Evolutionary conservation across 2,888 invertebrate genomes (phyloP).

Genomic region (Ashinkailepas kermadecensis): DNA sequence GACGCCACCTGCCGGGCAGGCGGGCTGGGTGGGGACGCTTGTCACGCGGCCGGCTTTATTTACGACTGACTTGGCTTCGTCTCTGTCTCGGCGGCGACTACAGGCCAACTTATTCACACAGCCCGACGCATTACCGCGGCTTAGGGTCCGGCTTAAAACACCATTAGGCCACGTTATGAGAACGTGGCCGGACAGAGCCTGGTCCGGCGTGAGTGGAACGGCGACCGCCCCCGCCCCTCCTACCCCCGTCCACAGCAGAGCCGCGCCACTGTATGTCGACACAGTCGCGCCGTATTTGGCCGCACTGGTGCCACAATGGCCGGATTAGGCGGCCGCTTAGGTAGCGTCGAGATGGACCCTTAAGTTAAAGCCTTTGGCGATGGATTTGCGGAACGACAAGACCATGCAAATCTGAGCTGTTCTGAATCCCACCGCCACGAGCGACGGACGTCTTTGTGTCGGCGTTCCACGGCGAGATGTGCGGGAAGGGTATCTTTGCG

Average conservation of each 20-base stretch:
- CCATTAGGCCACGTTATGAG: slow-evolving; percentile 1
- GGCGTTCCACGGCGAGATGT: background rate
- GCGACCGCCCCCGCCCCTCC: no score
- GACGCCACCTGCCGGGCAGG: no score
- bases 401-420: slow-evolving; percentile 4
- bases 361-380: slow-evolving; percentile 17
- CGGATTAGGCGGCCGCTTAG: slow-evolving; percentile 16
- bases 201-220: background rate
- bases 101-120: slow-evolving; percentile 4
- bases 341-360: slow-evolving; percentile 20
- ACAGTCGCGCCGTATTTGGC: background rate
- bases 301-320: background rate
- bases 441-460: background rate
- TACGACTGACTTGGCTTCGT: no score
- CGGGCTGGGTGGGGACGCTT: no score
- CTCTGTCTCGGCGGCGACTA: no score
- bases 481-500: background rate
- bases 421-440: background rate
- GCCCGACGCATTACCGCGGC: background rate
- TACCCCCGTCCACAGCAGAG: background rate
- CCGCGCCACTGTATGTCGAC: no score
- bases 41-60: no score
- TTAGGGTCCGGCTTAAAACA: background rate
- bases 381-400: slow-evolving; percentile 5
- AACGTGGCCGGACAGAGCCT: background rate